Evolutionary conservation across 2,797 vertebrate genomes (phyloP).

Genomic region (Pseudochirops cupreus): DNA sequence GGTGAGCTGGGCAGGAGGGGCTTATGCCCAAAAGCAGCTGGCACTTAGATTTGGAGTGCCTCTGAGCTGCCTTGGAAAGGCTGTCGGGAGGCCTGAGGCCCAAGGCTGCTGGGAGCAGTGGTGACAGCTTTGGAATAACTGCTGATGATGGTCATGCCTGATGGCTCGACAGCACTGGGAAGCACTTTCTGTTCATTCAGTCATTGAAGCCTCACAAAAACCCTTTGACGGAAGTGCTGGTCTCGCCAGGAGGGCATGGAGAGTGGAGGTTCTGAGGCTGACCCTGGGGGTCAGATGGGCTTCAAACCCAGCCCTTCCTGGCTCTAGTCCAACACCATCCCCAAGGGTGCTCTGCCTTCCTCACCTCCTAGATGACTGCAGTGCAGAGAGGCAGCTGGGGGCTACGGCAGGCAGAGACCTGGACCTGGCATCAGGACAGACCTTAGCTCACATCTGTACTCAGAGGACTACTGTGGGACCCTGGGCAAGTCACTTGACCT

Average conservation of each 20-base stretch:
- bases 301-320: background rate
- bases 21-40: background rate
- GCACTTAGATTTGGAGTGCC: background rate
- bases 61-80: background rate
- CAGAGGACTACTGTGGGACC: background rate
- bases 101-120: background rate
- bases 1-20: background rate
- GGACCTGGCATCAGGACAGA: no score
- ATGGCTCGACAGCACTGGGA: no score
- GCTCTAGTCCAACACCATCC: background rate
- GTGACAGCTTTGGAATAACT: background rate
- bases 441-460: background rate
- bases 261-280: background rate
- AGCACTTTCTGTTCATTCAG: no score
- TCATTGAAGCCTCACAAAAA: background rate
- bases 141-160: background rate
- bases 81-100: background rate
- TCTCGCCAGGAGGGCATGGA: background rate
- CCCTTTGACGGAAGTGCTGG: background rate
- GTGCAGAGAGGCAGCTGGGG: background rate
- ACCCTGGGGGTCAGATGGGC: no score
- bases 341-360: background rate
- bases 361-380: background rate
- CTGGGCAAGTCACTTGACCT: no score
- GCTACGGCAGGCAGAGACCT: background rate